Conservation (phyloP, 30 jellyfish, hydroid and myxozoan genomes). For the Aurelia aurita region DNA sequence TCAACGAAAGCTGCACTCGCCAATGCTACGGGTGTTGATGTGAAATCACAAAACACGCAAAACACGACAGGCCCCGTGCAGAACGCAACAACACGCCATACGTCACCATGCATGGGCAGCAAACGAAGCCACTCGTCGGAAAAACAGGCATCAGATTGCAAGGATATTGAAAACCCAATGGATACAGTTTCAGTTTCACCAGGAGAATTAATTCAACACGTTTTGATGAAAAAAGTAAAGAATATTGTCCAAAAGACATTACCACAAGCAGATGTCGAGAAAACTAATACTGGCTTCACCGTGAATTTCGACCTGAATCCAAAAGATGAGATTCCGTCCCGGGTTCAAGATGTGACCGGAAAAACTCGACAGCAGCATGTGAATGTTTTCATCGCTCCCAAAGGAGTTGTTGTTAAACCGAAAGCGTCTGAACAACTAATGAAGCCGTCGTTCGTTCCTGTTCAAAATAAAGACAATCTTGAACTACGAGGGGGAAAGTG, state of each 20-base stretch:
- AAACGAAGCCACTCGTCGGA: conserved; percentile 22
- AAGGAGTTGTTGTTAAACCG: conserved; percentile 98
- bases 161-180: conserved; percentile 7
- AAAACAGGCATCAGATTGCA: conserved; percentile 9
- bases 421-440: conserved; percentile 92
- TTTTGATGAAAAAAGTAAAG: conserved; percentile 71
- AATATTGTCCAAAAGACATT: conserved; percentile 74
- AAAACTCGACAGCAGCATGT: conserved; percentile 96
- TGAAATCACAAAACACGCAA: conserved; percentile 13
- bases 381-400: conserved; percentile 90
- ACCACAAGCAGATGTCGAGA: conserved; percentile 92
- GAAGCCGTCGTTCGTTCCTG: conserved; percentile 97
- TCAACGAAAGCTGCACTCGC: conserved; percentile 31
- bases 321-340: conserved; percentile 90
- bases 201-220: conserved; percentile 80
- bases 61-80: conserved; percentile 24
- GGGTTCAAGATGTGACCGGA: conserved; percentile 35
- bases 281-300: conserved; percentile 90
- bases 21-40: conserved; percentile 14
- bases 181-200: conserved; percentile 82
- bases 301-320: conserved; percentile 91
- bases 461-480: conserved; percentile 85
- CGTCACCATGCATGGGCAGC: conserved; percentile 47
- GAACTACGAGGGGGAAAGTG: conserved; percentile 81
- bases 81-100: conserved; percentile 50